These are phyloP conservation scores for Scolopax mira DNA, from an alignment of 2,113 vertebrate genomes.

Conservation along the genomic window DNA sequence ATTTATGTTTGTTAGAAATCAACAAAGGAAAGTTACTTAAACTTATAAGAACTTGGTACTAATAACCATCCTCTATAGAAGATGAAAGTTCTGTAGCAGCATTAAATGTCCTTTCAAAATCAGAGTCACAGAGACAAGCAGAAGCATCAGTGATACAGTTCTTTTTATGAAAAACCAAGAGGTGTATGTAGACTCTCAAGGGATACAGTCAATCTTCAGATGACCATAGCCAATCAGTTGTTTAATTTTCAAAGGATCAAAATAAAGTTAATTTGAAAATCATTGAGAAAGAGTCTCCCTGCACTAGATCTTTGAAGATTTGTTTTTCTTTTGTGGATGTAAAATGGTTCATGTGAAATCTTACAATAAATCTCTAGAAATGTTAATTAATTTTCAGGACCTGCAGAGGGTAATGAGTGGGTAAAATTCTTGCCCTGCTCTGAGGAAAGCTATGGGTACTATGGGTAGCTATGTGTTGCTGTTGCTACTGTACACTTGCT, in stretches of 20 bases:
- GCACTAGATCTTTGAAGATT: background rate
- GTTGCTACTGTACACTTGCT: too few species aligned
- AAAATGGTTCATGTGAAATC: background rate
- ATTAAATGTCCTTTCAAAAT: background rate
- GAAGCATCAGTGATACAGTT: background rate
- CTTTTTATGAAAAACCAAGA: background rate
- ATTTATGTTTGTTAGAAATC: background rate
- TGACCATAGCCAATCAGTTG: background rate
- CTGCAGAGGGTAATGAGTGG: background rate
- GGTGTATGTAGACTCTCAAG: background rate
- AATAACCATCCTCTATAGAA: background rate
- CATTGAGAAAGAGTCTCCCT: background rate
- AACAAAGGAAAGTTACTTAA: background rate
- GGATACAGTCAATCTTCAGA: background rate
- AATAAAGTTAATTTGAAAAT: background rate
- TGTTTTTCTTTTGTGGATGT: background rate
- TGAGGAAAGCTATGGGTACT: background rate
- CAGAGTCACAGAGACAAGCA: background rate
- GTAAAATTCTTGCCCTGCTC: background rate
- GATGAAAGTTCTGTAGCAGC: background rate
- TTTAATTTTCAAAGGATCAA: background rate
- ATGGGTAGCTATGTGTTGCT: too few species aligned
- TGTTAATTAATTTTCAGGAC: background rate
- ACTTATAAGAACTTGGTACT: background rate
- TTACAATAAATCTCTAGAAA: background rate